phyloP scores from a whole-genome alignment of 1,140 invertebrate species.

The roundworm (Caenorhabditis elegans) region DNA sequence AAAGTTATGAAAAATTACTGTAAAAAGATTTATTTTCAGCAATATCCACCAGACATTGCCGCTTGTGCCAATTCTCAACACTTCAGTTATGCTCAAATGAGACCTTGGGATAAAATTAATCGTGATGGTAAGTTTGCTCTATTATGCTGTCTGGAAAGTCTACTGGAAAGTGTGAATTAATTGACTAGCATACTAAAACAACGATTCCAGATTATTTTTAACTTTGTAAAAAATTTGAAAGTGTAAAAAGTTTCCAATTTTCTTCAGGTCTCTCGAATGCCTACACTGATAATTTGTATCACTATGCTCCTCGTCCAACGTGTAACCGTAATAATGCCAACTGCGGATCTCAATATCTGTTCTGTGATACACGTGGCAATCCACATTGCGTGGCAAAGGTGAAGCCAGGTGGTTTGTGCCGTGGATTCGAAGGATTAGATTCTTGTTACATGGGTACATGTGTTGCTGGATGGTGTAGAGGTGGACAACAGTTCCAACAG shows the following conservation, averaged over 20 bases:
- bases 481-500: slow-evolving; percentile 40
- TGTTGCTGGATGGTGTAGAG: slow-evolving; percentile 52
- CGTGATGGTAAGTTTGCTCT: slow-evolving; percentile 49
- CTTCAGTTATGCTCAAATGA: slow-evolving; percentile 62
- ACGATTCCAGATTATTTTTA: too few species aligned
- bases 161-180: too few species aligned
- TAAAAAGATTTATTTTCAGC: slow-evolving; percentile 40
- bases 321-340: slow-evolving; percentile 56
- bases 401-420: slow-evolving; percentile 55
- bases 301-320: slow-evolving; percentile 59
- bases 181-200: too few species aligned
- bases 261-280: slow-evolving; percentile 61
- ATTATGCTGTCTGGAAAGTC: not conserved
- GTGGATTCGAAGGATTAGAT: slow-evolving; percentile 63
- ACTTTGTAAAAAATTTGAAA: too few species aligned
- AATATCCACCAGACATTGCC: slow-evolving; percentile 55
- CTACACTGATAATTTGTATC: slow-evolving; percentile 65
- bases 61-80: slow-evolving; percentile 61
- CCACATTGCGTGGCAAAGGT: slow-evolving; percentile 64
- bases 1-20: not conserved
- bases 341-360: slow-evolving; percentile 64
- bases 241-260: too few species aligned
- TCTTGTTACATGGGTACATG: slow-evolving; percentile 58
- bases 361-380: slow-evolving; percentile 59
- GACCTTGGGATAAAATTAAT: slow-evolving; percentile 61